Percentiles rank a stretch among this genome's conserved stretches.
Conservation (phyloP, 2,113 vertebrate species). For the Phyllopteryx taeniolatus region DNA sequence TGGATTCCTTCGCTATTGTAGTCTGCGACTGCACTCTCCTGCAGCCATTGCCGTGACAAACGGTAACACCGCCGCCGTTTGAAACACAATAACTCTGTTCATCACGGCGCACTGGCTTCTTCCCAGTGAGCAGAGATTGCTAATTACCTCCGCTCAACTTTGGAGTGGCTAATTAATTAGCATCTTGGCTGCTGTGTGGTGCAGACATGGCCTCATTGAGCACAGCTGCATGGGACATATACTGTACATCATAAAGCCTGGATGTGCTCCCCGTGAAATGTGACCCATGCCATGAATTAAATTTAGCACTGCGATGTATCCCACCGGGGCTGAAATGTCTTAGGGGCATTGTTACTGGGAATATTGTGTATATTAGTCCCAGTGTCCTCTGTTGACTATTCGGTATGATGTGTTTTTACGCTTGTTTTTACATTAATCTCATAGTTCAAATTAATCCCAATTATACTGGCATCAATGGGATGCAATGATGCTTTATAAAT, state of each 20-base stretch:
- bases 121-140: constrained; percentile 22
- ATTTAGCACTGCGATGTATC: not conserved
- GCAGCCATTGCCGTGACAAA: constrained; percentile 28
- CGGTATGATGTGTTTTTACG: not conserved
- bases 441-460: not conserved
- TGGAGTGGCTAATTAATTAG: constrained; percentile 52
- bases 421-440: not conserved
- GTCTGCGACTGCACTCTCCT: constrained; percentile 3
- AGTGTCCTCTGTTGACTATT: not conserved
- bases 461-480: not conserved
- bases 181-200: constrained; percentile 3
- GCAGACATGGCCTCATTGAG: constrained; percentile 15
- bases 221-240: not conserved
- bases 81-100: constrained; percentile 26
- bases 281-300: constrained; percentile 8
- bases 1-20: not conserved
- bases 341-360: not conserved
- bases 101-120: constrained; percentile 14
- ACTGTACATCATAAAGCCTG: constrained; percentile 15
- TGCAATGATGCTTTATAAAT: not conserved
- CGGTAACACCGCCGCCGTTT: constrained; percentile 22
- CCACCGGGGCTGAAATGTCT: not conserved
- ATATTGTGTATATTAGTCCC: not conserved
- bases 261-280: constrained; percentile 17
- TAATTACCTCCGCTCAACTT: constrained; percentile 27